Evolutionary conservation across 2,113 vertebrate genomes (phyloP).

Genomic region (Saccopteryx bilineata): DNA sequence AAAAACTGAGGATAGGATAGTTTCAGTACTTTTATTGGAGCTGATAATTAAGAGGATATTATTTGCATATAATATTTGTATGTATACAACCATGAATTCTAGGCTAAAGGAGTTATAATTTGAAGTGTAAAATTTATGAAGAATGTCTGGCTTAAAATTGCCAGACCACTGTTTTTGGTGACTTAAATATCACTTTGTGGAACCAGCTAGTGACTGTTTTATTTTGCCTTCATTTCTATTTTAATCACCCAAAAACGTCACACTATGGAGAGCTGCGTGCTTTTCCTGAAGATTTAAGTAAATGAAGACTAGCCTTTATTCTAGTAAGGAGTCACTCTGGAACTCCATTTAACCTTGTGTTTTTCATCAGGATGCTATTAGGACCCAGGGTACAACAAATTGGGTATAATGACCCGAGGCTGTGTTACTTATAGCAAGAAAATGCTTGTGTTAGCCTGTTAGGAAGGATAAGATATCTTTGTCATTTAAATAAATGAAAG

Average conservation of each 20-base stretch:
- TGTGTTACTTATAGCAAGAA: neutral
- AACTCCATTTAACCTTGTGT: slow-evolving; percentile 49
- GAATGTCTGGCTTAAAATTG: neutral
- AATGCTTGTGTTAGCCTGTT: neutral
- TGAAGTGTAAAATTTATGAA: neutral
- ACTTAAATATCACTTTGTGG: neutral
- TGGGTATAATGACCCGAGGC: neutral
- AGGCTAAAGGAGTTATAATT: neutral
- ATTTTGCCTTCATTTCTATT: slow-evolving; percentile 2
- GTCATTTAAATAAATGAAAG: slow-evolving; percentile 26
- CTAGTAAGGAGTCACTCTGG: neutral
- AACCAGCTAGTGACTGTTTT: neutral
- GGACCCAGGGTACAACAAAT: neutral
- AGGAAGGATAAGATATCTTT: neutral
- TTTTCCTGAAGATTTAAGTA: neutral
- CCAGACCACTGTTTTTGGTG: neutral
- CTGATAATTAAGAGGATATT: neutral
- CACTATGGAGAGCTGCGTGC: neutral
- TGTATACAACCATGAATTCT: neutral
- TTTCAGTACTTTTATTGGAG: neutral
- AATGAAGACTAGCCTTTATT: slow-evolving; percentile 16
- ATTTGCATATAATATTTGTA: neutral
- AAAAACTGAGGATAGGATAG: neutral
- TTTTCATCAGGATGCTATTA: slow-evolving; percentile 53
- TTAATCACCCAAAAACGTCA: neutral